Evolutionary conservation across 2,113 vertebrate genomes (phyloP).

Genomic region (Mungos mungo): DNA sequence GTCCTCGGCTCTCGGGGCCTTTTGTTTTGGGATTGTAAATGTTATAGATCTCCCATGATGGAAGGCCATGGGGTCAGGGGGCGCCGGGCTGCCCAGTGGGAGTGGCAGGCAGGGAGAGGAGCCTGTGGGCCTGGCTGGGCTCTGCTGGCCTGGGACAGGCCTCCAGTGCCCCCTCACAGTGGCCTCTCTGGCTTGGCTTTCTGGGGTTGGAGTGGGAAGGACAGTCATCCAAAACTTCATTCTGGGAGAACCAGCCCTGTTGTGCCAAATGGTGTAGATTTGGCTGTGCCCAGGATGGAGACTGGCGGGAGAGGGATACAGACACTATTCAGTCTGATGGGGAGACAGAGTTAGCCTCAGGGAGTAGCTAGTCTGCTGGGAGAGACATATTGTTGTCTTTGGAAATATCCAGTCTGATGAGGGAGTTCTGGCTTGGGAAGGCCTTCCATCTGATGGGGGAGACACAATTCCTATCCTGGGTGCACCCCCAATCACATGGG

Average conservation of each 20-base stretch:
- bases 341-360: background rate
- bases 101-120: constrained; percentile 57
- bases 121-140: background rate
- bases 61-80: constrained; percentile 86
- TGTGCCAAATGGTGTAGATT: background rate
- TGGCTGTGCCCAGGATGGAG: background rate
- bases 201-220: background rate
- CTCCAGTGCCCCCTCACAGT: background rate
- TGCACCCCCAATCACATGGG: background rate
- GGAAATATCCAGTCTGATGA: background rate
- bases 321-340: background rate
- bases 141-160: background rate
- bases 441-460: background rate
- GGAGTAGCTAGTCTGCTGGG: background rate
- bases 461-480: background rate
- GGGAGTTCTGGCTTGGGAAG: background rate
- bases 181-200: background rate
- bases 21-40: constrained; percentile 90
- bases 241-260: background rate
- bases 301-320: background rate
- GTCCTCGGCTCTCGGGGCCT: constrained; percentile 79
- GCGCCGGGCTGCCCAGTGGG: constrained; percentile 79
- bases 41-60: constrained; percentile 89
- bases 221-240: background rate
- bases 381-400: background rate